Base-by-base conservation (phyloP, 37 sponge, comb jelly and placozoan genomes). In the Hexactinellida sp. region DNA sequence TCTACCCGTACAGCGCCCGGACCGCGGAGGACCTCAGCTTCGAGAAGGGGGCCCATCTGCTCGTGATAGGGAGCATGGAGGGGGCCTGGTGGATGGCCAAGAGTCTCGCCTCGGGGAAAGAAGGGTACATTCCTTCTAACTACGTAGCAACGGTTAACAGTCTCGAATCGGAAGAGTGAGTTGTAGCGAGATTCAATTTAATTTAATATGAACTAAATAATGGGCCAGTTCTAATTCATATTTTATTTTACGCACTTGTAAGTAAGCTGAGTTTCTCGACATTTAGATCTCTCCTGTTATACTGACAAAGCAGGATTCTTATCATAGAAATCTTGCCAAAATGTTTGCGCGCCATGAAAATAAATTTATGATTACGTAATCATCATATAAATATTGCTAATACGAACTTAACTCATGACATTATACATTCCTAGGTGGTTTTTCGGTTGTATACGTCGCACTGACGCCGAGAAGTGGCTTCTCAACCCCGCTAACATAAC, bases 1-100 rank as follows among this genome's bases (percentile, higher is more conserved):
- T 93, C 36, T 93, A 87, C 54, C 85, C 91, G 0, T 96, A 96
- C 87, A 88, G 86, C 36, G 91, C 94, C 0, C 84, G 94, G 38
- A 96, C 96, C 32, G 54, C 88, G 0, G 94, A 93, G 36, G 96
- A 96, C 37, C 84, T 96, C 36, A 89, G 87, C 38, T 96, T 96
- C 82, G 86, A 92, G 84, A 96, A 96, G 54, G 96, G 92, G 87
- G 96, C 93, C 38, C 86, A 86, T 47, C 54, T 96, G 82, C 84
- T 54, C 21, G 85, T 96, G 0, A 83, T 93, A 37, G 93, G 90
- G 0, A 86, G 71, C 32, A 83, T 38, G 25, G 92, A 92, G 19
- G 92, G 94, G 0, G 96, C 92, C 63, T 96, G 96, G 96, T 96
- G 96, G 96, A 86, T 92, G 89, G 96, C 94, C 1, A 87, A 85